Evolutionary conservation across 64 coral and sea anemone species (phyloP), one percentile per base, ranked within the genome.

Genomic region (Montipora sp.): DNA sequence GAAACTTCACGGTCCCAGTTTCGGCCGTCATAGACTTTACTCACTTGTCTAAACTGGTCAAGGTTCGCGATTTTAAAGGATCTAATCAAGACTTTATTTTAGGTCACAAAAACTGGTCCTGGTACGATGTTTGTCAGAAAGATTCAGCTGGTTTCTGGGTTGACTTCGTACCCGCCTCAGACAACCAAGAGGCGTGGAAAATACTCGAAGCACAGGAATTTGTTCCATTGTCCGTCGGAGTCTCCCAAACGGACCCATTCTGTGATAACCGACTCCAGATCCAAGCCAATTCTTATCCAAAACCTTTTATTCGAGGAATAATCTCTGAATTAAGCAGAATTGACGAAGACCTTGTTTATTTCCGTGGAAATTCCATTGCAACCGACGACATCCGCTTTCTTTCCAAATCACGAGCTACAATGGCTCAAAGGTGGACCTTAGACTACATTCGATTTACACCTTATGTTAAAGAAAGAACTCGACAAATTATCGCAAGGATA

Each of bases 121-220:
- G 89, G 66, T 66, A 90, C 58, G 77, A 94, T 14, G 88, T 96
- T 6, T 96, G 95, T 7, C 92, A 96, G 21, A 77, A 89, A 75
- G 83, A 88, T 80, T 55, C 80, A 5, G 10, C 80, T 3, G 95
- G 95, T 2, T 94, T 96, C 36, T 96, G 95, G 95, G 75, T 96
- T 4, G 95, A 96, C 63, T 96, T 96, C 81, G 90, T 93, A 87
- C 95, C 95, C n/a, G 59, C 95, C 0, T 58, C 92, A 4, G 79
- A 77, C 8, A 96, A 93, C 51, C 47, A 48, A 19, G 61, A 47
- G 47, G 95, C 95, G 4, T 96, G 95, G 95, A 94, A 83, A 22
- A 59, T 96, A 15, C 75, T 96, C 0, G 87, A 96, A 44, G 82
- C 81, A 10, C 95, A 96, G 27, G 65, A 90, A 19, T 96, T 90